Conservation (phyloP, 2,888 invertebrate species). For the Trisateles emortualis region DNA sequence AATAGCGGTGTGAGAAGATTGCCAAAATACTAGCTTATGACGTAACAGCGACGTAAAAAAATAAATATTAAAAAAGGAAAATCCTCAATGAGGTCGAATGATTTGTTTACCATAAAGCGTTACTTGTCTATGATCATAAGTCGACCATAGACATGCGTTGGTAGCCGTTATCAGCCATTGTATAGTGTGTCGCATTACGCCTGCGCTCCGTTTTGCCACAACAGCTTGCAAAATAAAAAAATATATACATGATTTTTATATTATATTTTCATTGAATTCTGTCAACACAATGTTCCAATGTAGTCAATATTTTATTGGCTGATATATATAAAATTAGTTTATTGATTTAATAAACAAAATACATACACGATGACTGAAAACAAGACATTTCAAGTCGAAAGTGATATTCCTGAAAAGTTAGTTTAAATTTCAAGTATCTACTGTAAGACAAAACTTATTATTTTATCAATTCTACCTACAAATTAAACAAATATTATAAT, state of each 20-base stretch:
- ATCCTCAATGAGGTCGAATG: constrained; percentile 29
- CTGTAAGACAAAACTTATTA: too few species aligned
- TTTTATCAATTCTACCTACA: background rate
- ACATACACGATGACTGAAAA: too few species aligned
- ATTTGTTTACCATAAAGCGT: constrained; percentile 65
- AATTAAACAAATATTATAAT: background rate
- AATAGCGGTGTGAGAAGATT: constrained; percentile 14
- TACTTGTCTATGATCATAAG: constrained; percentile 65
- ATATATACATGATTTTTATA: constrained; percentile 39
- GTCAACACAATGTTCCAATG: constrained; percentile 22
- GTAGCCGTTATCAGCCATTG: constrained; percentile 75
- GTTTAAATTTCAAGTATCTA: too few species aligned
- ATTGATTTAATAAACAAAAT: background rate
- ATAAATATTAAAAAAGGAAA: constrained; percentile 7
- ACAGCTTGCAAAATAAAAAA: constrained; percentile 80
- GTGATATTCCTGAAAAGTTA: too few species aligned
- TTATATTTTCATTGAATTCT: constrained; percentile 37
- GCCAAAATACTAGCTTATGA: constrained; percentile 34
- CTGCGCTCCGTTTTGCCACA: constrained; percentile 69
- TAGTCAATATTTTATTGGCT: background rate
- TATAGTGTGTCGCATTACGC: constrained; percentile 74
- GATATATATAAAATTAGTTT: background rate
- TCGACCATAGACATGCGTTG: constrained; percentile 73
- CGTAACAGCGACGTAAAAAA: constrained; percentile 29
- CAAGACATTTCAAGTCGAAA: too few species aligned